These are phyloP conservation scores for Eulemur macaco DNA, from an alignment of 2,113 vertebrate species.

Conservation along the genomic window DNA sequence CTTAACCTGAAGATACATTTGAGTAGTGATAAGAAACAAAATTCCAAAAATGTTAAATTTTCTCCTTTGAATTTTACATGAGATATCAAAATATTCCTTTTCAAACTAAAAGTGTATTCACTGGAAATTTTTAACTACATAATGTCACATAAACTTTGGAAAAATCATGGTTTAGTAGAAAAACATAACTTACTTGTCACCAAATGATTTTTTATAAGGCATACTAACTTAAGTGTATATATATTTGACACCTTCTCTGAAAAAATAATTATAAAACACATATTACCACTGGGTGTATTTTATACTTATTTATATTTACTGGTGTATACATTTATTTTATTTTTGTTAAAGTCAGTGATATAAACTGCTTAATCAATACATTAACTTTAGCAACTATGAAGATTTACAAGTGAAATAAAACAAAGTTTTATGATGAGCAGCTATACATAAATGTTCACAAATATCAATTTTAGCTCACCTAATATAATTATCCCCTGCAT, in stretches of 20 bases:
- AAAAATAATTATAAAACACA: not conserved
- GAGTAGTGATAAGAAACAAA: constrained; percentile 9
- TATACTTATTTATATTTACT: not conserved
- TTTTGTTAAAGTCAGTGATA: not conserved
- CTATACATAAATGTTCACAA: not conserved
- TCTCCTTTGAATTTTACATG: not conserved
- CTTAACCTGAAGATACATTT: not conserved
- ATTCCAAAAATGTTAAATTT: not conserved
- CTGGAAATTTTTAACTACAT: not conserved
- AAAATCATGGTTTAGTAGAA: constrained; percentile 23
- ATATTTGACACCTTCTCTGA: not conserved
- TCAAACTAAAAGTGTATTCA: not conserved
- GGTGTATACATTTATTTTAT: not conserved
- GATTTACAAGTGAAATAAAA: not conserved
- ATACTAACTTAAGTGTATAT: not conserved
- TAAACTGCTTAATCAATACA: not conserved
- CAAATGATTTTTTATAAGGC: not conserved
- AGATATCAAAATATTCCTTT: not conserved
- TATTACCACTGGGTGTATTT: not conserved
- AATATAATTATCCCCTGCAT: not conserved
- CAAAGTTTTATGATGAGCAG: not conserved
- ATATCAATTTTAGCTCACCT: not conserved
- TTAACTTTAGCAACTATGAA: not conserved
- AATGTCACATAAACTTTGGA: not conserved
- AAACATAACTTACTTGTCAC: not conserved